phyloP scores from a whole-genome alignment of 2,797 vertebrate genomes.

The Menidia menidia region DNA sequence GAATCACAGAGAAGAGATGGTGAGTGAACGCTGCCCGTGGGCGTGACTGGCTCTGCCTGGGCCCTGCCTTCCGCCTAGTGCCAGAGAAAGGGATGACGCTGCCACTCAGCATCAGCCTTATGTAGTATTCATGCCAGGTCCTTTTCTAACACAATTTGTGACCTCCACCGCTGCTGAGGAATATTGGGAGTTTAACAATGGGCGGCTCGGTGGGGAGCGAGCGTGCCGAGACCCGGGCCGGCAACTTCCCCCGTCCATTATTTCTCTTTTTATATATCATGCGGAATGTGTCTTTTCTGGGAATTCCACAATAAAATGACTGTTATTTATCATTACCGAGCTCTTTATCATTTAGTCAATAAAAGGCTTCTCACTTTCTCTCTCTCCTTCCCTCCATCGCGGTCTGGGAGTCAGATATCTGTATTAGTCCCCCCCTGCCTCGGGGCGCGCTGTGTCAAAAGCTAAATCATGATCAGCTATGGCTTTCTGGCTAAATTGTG shows the following conservation, averaged over 20 bases:
- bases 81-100: constrained; percentile 77
- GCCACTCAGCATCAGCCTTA: constrained; percentile 83
- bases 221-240: constrained; percentile 57
- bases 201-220: constrained; percentile 84
- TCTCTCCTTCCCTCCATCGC: constrained; percentile 88
- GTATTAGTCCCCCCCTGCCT: constrained; percentile 98
- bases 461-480: constrained; percentile 99
- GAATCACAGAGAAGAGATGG: constrained; percentile 47
- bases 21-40: constrained; percentile 61
- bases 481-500: constrained; percentile 99
- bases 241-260: constrained; percentile 84
- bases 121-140: constrained; percentile 90
- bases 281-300: constrained; percentile 98
- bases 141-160: constrained; percentile 86
- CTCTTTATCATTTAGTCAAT: constrained; percentile 99
- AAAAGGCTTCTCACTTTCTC: constrained; percentile 94
- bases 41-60: constrained; percentile 77
- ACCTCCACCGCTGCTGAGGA: constrained; percentile 86
- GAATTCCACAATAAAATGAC: constrained; percentile 99
- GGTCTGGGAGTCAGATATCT: constrained; percentile 99
- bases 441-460: constrained; percentile 99
- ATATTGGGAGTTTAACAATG: constrained; percentile 93
- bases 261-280: constrained; percentile 90
- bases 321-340: constrained; percentile 99
- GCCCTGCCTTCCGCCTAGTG: constrained; percentile 77